Conservation (phyloP, 2,888 invertebrate genomes). For the Augochlorella aurata region DNA sequence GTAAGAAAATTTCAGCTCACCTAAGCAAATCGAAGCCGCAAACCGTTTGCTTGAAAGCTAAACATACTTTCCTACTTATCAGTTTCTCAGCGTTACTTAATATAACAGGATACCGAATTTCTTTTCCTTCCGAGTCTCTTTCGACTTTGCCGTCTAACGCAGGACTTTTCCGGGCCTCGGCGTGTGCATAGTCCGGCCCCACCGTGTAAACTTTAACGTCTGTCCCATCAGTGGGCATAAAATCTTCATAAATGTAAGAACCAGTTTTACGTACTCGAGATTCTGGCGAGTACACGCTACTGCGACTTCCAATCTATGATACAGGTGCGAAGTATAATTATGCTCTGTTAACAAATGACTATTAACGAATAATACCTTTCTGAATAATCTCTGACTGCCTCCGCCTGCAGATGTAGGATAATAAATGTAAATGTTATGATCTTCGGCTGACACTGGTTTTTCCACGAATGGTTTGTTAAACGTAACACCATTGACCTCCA, state of each 20-base stretch:
- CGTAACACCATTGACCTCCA: slow-evolving; percentile 96
- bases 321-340: slow-evolving; percentile 14
- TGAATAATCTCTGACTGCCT: slow-evolving; percentile 97
- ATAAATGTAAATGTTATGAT: slow-evolving; percentile 99
- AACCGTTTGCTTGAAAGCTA: slow-evolving; percentile 98
- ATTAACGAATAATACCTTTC: slow-evolving; percentile 88
- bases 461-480: slow-evolving; percentile 99
- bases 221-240: slow-evolving; percentile 99
- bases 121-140: slow-evolving; percentile 98
- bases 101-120: slow-evolving; percentile 99
- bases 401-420: slow-evolving; percentile 99
- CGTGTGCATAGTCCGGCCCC: slow-evolving; percentile 99
- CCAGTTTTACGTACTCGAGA: slow-evolving; percentile 98
- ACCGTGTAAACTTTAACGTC: slow-evolving; percentile 95
- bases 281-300: slow-evolving; percentile 99
- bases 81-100: slow-evolving; percentile 98
- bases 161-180: slow-evolving; percentile 99
- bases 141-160: slow-evolving; percentile 99
- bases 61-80: slow-evolving; percentile 98
- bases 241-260: slow-evolving; percentile 99
- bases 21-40: slow-evolving; percentile 98
- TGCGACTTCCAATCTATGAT: slow-evolving; percentile 95
- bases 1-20: slow-evolving; percentile 79
- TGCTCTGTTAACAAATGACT: background rate
- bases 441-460: slow-evolving; percentile 99